Base-by-base conservation (phyloP, 2,888 invertebrate genomes). In the Cremastobaeus sp. region DNA sequence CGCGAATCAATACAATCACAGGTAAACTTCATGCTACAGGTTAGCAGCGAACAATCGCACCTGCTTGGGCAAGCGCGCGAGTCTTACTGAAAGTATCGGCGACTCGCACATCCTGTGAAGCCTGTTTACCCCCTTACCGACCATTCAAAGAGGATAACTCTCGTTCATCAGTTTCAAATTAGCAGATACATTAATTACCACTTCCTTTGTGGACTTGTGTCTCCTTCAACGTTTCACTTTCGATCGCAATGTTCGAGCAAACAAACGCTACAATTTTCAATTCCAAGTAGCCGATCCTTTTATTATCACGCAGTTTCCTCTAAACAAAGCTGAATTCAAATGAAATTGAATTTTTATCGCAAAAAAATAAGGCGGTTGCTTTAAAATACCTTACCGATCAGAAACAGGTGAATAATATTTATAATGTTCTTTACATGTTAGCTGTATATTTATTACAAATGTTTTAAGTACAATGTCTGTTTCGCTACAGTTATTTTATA, bases 21-120 rank as follows among this genome's bases (percentile, higher is more conserved):
- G 37, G 37, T 25, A 50, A 55, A 37, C 70, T 52, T 43, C 4
- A 3, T 1, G 6, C 8, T 34, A 17, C 55, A 72, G 72, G 55
- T 71, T 52, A 50, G 30, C 21, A 43, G 64, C 60, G 43, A 32
- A 50, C 59, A 28, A 60, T 72, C 59, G 65, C 81, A 79, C 77
- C 78, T 80, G 80, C 76, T 76, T 74, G 74, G 73, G 72, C 77
- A 79, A 78, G 77, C 79, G 84, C 83, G 78, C 81, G 80, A 77
- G 78, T 80, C 79, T 77, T 82, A 86, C 86, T 86, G 84, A 83
- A 82, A 78, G 83, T 83, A 73, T 71, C 71, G 65, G 57, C 65
- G 48, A 68, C 55, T 73, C 43, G 66, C 60, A 62, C 54, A 50
- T 55, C 68, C 68, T 68, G 60, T 20, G 52, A 25, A 52, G 57